Conservation (phyloP, 2,113 vertebrate genomes). For the human region GRCh38 chr1:47980501-47981000, state of each 20-base stretch:
- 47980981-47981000: neutral
- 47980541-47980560: neutral
- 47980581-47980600: neutral
- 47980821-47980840: neutral
- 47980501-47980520: neutral
- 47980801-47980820: accelerated
- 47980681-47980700: neutral
- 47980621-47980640: neutral
- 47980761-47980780: neutral
- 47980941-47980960: neutral
- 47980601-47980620: neutral
- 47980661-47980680: neutral
- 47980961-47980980: neutral
- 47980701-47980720: neutral
- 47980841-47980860: neutral
- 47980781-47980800: neutral
- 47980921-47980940: neutral
- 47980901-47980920: neutral
- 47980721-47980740: neutral
- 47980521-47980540: neutral
- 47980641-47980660: neutral
- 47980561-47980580: neutral
- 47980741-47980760: neutral
- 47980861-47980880: neutral
- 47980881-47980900: neutral